Percentiles rank a stretch among this genome's conserved stretches.
Evolutionary conservation across 2,797 vertebrate genomes (phyloP).

Genomic region (Apodemus agrarius): DNA sequence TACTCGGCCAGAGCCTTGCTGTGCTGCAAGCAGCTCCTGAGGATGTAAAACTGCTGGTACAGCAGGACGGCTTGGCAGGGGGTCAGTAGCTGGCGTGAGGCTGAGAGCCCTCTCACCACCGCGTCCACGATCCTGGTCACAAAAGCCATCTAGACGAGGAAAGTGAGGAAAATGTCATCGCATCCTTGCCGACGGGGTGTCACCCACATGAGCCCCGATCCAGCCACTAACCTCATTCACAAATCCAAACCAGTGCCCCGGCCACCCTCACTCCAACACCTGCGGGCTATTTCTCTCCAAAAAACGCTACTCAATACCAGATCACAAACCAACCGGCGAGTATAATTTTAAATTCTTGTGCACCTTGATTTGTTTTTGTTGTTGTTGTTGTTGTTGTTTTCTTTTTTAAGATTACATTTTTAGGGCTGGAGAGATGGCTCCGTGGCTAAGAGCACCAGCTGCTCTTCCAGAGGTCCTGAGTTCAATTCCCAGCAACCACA

Average conservation of each 20-base stretch:
- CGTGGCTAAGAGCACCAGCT: too few relatives aligned
- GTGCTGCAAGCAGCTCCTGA: slow-evolving; percentile 89
- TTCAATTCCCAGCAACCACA: too few relatives aligned
- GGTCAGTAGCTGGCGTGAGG: slow-evolving; percentile 76
- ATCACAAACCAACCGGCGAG: background rate
- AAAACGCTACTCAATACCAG: background rate
- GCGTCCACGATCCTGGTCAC: slow-evolving; percentile 86
- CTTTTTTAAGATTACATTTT: background rate
- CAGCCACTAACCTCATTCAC: background rate
- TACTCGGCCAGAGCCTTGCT: slow-evolving; percentile 84
- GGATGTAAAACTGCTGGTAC: slow-evolving; percentile 89
- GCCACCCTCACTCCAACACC: background rate
- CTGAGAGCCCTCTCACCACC: slow-evolving; percentile 85
- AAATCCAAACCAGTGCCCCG: background rate
- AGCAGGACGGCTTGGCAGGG: slow-evolving; percentile 87
- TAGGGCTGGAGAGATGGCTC: too few relatives aligned
- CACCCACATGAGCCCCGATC: background rate
- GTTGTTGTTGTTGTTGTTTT: too few relatives aligned
- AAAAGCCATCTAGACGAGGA: slow-evolving; percentile 86
- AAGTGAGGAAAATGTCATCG: slow-evolving; percentile 6
- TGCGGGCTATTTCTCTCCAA: background rate
- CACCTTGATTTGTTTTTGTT: background rate
- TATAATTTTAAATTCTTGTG: slow-evolving; percentile 16
- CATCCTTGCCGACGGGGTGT: fast-evolving
- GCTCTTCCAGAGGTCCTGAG: too few relatives aligned